A percentile compares a stretch with the other conserved stretches of the same genome.
Evolutionary conservation across 2,797 vertebrate genomes (phyloP).

Genomic region (Enteromius unitaeniatus): DNA sequence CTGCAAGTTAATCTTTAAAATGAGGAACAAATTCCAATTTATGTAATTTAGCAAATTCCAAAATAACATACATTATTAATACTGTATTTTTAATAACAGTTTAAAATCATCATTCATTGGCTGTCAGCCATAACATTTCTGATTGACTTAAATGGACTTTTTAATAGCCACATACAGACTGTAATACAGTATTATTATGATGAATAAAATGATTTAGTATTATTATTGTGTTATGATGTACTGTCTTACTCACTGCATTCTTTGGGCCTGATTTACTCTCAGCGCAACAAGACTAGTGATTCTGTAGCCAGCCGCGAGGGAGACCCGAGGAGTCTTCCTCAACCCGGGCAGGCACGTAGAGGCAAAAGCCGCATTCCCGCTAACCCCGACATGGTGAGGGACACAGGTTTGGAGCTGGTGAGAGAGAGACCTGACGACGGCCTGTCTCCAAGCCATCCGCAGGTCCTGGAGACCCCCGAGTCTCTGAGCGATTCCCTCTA

Average conservation of each 20-base stretch:
- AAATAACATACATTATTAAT: neutral
- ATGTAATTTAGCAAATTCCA: neutral
- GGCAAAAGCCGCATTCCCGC: constrained; percentile 81
- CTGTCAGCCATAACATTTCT: neutral
- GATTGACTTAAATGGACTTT: neutral
- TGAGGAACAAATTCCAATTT: neutral
- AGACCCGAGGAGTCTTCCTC: constrained; percentile 74
- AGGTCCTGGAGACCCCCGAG: constrained; percentile 89
- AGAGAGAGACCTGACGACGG: constrained; percentile 81
- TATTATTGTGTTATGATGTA: neutral
- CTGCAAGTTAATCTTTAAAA: constrained; percentile 3
- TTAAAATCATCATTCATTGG: neutral
- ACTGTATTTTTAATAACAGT: neutral
- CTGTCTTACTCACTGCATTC: neutral
- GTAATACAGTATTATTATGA: neutral
- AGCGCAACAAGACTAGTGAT: constrained; percentile 69
- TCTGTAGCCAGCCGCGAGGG: constrained; percentile 69
- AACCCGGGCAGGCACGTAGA: constrained; percentile 73
- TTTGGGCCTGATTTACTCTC: neutral
- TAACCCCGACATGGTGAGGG: constrained; percentile 87
- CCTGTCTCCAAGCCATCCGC: constrained; percentile 81
- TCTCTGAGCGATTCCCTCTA: constrained; percentile 95
- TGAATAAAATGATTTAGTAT: neutral
- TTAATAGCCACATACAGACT: neutral
- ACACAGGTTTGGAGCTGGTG: constrained; percentile 83